phyloP scores from a whole-genome alignment of 2,888 invertebrate species.

The Myathropa florea region DNA sequence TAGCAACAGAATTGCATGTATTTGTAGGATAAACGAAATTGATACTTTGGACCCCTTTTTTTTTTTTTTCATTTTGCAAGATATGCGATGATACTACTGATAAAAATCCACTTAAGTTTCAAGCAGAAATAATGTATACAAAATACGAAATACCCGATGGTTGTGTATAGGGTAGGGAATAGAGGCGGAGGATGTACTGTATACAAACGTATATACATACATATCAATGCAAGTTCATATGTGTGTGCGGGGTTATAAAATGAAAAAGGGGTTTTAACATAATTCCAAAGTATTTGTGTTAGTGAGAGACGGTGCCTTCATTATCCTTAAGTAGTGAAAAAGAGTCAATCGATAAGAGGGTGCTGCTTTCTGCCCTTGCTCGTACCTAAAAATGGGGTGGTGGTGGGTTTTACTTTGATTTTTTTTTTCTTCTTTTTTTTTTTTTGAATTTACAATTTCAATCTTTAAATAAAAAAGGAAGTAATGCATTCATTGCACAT shows the following conservation, averaged over 20 bases:
- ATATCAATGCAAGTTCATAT: neutral
- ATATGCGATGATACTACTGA: slow-evolving; percentile 63
- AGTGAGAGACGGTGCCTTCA: slow-evolving; percentile 47
- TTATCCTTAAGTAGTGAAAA: slow-evolving; percentile 54
- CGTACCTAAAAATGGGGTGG: slow-evolving; percentile 43
- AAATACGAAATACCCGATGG: slow-evolving; percentile 44
- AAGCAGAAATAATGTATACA: slow-evolving; percentile 44
- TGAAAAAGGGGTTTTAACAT: slow-evolving; percentile 59
- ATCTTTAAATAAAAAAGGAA: slow-evolving; percentile 26
- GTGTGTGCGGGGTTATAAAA: slow-evolving; percentile 34
- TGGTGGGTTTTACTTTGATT: slow-evolving; percentile 27
- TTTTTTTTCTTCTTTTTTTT: slow-evolving; percentile 32
- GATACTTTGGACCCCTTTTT: slow-evolving; percentile 69
- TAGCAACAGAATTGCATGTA: slow-evolving; percentile 32
- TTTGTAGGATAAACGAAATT: slow-evolving; percentile 67
- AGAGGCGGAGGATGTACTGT: neutral
- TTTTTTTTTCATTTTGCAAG: slow-evolving; percentile 24
- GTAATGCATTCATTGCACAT: slow-evolving; percentile 10
- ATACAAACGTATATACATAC: neutral
- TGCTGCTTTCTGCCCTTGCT: slow-evolving; percentile 30
- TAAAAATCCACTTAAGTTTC: slow-evolving; percentile 68
- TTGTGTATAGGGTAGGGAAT: neutral
- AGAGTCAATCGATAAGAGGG: slow-evolving; percentile 66
- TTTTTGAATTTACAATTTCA: slow-evolving; percentile 60
- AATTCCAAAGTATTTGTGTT: slow-evolving; percentile 55